Base-by-base conservation (phyloP, 2,113 vertebrate species). In the Anseranas semipalmata region DNA sequence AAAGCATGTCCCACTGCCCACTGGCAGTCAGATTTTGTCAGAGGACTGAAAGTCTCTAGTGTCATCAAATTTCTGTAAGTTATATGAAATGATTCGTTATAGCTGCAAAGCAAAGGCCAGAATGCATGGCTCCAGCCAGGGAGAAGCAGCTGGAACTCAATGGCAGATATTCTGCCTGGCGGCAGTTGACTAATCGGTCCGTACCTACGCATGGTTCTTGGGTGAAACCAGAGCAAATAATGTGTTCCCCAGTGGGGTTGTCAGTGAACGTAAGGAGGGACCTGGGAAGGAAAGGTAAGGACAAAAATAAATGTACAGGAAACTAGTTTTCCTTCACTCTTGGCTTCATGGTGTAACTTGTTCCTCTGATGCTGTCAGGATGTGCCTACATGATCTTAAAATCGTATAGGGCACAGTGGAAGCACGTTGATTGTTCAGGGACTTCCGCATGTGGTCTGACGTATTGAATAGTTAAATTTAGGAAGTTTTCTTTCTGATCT, bases 381-480 rank as follows among this genome's bases (percentile, higher is more conserved):
- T 62, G 50, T 33, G 71, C 67, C 24, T 59, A 3, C 35, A 13
- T 63, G 35, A 50, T 83, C 95, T 56, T 27, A 20, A 50, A 94
- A 53, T 63, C 74, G 4, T 33, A 5, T 32, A 45, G 76, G 94
- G 81, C 93, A 37, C 66, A 20, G 33, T 3, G 52, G 30, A 67
- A 76, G 50, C 45, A 7, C 39, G 80, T 75, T 13, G 25, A n/a
- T 13, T 5, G 0, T 30, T 15, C 27, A 20, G 18, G 53, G 79
- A 25, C 39, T 65, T 58, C 46, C 94, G 59, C 77, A 15, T 46
- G 35, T 81, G 45, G 3, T 39, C 70, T 72, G 73, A 83, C 68
- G 71, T 20, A 41, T 50, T 12, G 78, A 90, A 76, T 16, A 73
- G 94, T 93, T 97, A 94, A 93, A 96, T 90, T 95, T 94, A 66